Percentiles rank a stretch among this genome's conserved stretches.
Conservation (phyloP, 2,797 vertebrate genomes). For the Thunnus albacares region DNA sequence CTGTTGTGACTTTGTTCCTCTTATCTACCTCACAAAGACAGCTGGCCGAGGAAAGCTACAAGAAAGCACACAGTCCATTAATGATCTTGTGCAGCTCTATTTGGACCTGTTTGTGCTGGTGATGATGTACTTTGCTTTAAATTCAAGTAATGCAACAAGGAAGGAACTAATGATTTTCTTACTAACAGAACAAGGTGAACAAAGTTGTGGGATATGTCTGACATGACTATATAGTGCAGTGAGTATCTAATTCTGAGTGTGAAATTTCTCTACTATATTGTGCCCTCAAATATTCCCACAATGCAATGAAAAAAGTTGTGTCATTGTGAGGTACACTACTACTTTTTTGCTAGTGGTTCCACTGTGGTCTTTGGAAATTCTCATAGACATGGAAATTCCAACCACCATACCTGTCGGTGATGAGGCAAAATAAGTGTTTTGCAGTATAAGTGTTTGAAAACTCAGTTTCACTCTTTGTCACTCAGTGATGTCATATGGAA, state of each 20-base stretch:
- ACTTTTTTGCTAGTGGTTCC: background rate
- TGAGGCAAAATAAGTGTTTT: background rate
- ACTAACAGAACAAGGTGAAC: background rate
- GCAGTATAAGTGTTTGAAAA: background rate
- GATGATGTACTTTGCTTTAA: background rate
- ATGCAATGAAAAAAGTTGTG: background rate
- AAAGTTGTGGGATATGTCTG: background rate
- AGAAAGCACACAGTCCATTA: slow-evolving; percentile 6
- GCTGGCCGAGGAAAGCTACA: slow-evolving; percentile 7
- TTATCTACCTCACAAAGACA: slow-evolving; percentile 15
- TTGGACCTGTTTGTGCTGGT: no score
- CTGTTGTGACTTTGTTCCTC: slow-evolving; percentile 19
- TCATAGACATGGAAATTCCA: background rate
- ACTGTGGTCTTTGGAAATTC: background rate
- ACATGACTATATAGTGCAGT: background rate
- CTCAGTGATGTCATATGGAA: background rate
- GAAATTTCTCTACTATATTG: background rate
- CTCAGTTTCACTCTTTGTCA: no score
- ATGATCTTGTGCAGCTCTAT: slow-evolving; percentile 1
- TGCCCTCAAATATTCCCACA: background rate
- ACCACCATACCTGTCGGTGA: background rate
- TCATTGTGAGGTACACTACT: background rate
- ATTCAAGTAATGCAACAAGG: background rate
- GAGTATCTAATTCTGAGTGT: background rate
- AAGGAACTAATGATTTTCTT: background rate